phyloP scores from a whole-genome alignment of 2,113 vertebrate species.

The Eptesicus fuscus region DNA sequence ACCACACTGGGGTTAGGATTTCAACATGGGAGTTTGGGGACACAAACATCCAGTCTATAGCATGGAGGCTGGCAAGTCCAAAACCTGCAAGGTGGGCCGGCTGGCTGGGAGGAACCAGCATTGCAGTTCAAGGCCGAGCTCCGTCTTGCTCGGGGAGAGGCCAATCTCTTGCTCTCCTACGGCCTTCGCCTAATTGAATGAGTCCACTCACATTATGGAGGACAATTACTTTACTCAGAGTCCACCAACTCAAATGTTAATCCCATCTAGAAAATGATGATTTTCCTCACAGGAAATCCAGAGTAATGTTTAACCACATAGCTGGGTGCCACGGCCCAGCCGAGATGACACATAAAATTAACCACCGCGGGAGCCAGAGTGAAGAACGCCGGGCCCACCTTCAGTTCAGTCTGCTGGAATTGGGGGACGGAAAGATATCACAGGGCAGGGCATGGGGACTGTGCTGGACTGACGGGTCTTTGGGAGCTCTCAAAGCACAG shows the following conservation, averaged over 20 bases:
- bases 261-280: background rate
- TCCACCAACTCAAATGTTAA: background rate
- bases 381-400: background rate
- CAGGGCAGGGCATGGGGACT: background rate
- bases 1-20: background rate
- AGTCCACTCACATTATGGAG: background rate
- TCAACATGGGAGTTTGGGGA: background rate
- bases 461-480: rapidly evolving
- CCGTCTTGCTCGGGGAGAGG: background rate
- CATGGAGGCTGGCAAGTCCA: background rate
- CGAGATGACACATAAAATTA: background rate
- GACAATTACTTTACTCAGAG: background rate
- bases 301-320: background rate
- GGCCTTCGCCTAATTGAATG: background rate
- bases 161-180: background rate
- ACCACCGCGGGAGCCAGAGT: background rate
- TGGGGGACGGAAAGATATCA: background rate
- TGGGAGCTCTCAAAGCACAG: background rate
- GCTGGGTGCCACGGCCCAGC: background rate
- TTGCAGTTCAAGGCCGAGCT: background rate
- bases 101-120: background rate
- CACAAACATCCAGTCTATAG: background rate
- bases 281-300: background rate
- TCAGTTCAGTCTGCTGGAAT: background rate
- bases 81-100: background rate